These are phyloP conservation scores for Arremon aurantiirostris DNA, from an alignment of 2,797 vertebrate genomes.

Conservation along the genomic window DNA sequence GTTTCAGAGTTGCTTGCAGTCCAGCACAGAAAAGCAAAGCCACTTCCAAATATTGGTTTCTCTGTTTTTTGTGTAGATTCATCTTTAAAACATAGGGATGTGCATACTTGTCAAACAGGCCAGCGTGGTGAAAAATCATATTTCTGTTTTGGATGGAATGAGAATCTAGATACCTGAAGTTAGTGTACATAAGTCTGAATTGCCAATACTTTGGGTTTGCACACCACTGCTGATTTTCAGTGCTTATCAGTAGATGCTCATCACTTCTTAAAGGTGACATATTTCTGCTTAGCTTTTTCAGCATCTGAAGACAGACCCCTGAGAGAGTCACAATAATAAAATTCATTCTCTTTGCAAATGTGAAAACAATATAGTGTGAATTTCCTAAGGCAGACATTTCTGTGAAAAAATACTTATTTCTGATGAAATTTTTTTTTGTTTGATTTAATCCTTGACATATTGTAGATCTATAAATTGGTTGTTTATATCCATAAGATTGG, in stretches of 20 bases:
- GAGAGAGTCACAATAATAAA: background rate
- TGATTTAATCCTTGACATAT: background rate
- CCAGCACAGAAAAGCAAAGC: background rate
- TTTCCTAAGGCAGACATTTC: background rate
- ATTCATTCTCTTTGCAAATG: background rate
- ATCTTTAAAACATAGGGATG: background rate
- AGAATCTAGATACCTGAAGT: background rate
- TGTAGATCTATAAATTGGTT: background rate
- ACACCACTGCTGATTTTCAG: background rate
- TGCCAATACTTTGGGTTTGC: background rate
- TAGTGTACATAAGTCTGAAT: background rate
- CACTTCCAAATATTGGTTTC: background rate
- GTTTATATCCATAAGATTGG: background rate
- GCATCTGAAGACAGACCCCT: background rate
- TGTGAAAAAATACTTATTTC: background rate
- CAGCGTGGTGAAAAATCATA: rapidly evolving
- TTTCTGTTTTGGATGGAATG: background rate
- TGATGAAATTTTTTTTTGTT: background rate
- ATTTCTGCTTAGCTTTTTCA: background rate
- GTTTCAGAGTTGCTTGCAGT: background rate
- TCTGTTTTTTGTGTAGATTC: background rate
- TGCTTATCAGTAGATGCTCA: background rate
- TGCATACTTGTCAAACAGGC: background rate
- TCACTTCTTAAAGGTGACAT: background rate
- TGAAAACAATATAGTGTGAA: background rate